Evolutionary conservation across 1,140 invertebrate species (phyloP).

Genomic region (Bombus pascuorum): DNA sequence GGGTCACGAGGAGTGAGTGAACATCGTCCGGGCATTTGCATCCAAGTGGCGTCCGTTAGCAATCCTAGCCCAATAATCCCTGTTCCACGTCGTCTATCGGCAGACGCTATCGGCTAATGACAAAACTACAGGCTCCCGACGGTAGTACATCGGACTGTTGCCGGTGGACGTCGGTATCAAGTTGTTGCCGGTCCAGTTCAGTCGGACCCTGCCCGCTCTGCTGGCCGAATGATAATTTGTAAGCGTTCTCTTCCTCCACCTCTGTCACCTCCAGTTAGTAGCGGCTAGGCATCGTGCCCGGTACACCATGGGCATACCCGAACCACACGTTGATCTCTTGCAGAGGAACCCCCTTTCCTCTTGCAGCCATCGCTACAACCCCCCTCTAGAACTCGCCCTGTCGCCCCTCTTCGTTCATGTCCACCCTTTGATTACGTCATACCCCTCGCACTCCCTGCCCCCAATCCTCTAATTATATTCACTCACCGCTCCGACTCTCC

Average conservation of each 20-base stretch:
- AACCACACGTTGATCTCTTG: constrained; percentile 44
- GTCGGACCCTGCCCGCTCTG: constrained; percentile 73
- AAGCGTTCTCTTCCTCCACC: constrained; percentile 57
- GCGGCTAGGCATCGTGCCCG: neutral
- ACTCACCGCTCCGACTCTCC: constrained; percentile 77
- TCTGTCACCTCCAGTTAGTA: constrained; percentile 28
- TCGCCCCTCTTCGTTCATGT: constrained; percentile 66
- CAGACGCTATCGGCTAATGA: constrained; percentile 82
- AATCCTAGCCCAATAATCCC: constrained; percentile 82
- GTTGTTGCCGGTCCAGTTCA: constrained; percentile 79
- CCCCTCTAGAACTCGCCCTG: constrained; percentile 53
- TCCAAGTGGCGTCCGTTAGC: constrained; percentile 75
- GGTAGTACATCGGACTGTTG: constrained; percentile 53
- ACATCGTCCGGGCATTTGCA: constrained; percentile 70
- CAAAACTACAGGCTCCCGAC: constrained; percentile 82
- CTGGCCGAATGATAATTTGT: constrained; percentile 81
- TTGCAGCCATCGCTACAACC: constrained; percentile 55
- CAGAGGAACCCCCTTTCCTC: constrained; percentile 54
- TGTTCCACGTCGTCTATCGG: constrained; percentile 78
- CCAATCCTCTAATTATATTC: constrained; percentile 83
- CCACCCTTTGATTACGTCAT: constrained; percentile 81
- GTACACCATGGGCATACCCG: constrained; percentile 27
- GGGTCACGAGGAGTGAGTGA: constrained; percentile 25
- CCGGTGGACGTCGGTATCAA: constrained; percentile 77
- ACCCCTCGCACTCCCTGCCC: constrained; percentile 72